phyloP scores from a whole-genome alignment of 2,888 invertebrate species.

The Clunio marinus region DNA sequence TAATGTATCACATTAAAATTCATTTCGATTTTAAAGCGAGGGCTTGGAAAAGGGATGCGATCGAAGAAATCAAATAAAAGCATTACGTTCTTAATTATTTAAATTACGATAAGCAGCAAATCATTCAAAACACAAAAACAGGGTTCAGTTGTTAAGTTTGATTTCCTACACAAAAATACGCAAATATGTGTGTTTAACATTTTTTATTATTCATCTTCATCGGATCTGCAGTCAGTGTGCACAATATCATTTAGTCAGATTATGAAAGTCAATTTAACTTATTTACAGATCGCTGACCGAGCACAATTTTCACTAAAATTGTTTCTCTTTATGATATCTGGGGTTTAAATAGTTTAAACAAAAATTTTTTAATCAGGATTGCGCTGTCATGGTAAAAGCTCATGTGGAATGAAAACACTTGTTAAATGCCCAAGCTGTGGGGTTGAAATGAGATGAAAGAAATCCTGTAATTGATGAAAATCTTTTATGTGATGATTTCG shows the following conservation, averaged over 20 bases:
- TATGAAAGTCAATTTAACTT: conserved; percentile 34
- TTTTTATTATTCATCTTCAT: not conserved
- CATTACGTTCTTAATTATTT: conserved; percentile 14
- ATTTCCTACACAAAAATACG: not conserved
- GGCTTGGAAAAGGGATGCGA: not conserved
- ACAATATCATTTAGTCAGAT: conserved; percentile 3
- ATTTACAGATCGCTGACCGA: conserved; percentile 14
- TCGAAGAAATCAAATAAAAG: not conserved
- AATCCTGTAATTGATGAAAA: conserved; percentile 27
- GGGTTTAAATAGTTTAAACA: conserved; percentile 9
- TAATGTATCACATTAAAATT: not conserved
- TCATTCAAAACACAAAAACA: no score
- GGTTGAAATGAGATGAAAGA: not conserved
- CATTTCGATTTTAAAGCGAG: no score
- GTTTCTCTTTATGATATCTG: not conserved
- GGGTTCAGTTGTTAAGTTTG: not conserved
- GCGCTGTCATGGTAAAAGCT: not conserved
- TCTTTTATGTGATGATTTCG: not conserved
- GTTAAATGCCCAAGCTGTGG: not conserved
- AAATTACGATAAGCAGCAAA: not conserved
- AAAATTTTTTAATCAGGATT: not conserved
- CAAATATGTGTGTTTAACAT: not conserved
- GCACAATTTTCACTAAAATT: not conserved
- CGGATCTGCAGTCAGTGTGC: not conserved
- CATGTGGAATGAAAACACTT: not conserved